Base-by-base conservation (phyloP, 2,797 vertebrate species). In the Lithobates pipiens region DNA sequence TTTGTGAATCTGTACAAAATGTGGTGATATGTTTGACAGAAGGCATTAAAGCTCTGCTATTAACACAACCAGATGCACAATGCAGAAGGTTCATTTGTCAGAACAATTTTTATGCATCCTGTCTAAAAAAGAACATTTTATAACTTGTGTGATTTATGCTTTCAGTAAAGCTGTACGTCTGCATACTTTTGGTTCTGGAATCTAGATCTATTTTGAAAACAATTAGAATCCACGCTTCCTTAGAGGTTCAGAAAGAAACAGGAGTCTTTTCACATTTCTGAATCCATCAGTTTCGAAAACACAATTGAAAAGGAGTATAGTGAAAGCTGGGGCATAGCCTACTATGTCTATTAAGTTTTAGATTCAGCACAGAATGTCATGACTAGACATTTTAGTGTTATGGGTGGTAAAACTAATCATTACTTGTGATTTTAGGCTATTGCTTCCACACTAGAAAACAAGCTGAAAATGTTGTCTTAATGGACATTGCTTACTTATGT, bases 231-330 rank as follows among this genome's bases (percentile, higher is more conserved):
- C 15, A 15, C 13, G 13, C 15, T 46, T 46, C 13, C 50, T 81
- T 57, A 82, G 72, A 65, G 54, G 70, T 73, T 72, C 44, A 54
- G 54, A 27, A 10, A n/a, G 25, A 73, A 71, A 74, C 71, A 72
- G 29, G 39, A 63, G 25, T 82, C 46, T 21, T 23, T 36, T 57
- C 25, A 42, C 46, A 32, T 13, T 65, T 42, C 73, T 42, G 18
- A 82, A 73, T 65, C 57, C 15, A 44, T 74, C 70, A 74, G 15
- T 82, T 54, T 63, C 34, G 65, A 25, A 27, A 76, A 65, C 61
- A 87, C 80, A 77, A 88, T 13, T 65, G 44, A 90, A 90, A 86
- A 77, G 79, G 77, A 78, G 39, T 73, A 67, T 83, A 86, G 88
- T 84, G 87, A 85, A 46, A 46, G 44, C 44, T 15, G 44, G 84